These are phyloP conservation scores for Eupelmus urozonus DNA, from an alignment of 2,888 invertebrate genomes.

Conservation along the genomic window DNA sequence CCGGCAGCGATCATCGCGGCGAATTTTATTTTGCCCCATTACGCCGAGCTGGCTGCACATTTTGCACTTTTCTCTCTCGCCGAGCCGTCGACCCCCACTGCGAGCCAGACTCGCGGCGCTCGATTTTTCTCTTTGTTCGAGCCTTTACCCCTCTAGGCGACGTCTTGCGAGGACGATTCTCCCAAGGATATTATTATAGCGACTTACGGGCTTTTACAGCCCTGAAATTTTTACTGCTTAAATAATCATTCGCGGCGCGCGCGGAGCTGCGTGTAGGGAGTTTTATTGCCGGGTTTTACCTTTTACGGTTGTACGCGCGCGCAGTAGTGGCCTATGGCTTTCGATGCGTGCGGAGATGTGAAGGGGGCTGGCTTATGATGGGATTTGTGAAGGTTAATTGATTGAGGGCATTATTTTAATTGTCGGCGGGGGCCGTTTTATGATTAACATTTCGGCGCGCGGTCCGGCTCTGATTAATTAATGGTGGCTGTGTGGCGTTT, in stretches of 20 bases:
- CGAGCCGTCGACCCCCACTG: constrained; percentile 27
- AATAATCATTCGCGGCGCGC: constrained; percentile 5
- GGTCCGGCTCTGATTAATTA: too few relatives aligned
- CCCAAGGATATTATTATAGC: constrained; percentile 27
- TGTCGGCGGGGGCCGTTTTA: too few relatives aligned
- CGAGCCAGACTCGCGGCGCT: constrained; percentile 45
- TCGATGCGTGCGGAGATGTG: too few relatives aligned
- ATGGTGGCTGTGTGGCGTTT: too few relatives aligned
- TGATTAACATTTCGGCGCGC: too few relatives aligned
- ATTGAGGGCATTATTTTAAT: too few relatives aligned
- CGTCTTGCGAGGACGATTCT: neutral
- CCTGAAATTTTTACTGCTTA: constrained; percentile 22
- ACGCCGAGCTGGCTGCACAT: constrained; percentile 71
- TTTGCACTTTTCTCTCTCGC: constrained; percentile 71
- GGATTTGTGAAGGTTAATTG: too few relatives aligned
- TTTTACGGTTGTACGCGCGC: too few relatives aligned
- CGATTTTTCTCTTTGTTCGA: constrained; percentile 57
- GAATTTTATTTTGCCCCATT: constrained; percentile 67
- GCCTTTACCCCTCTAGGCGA: constrained; percentile 11
- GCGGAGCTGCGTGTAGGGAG: too few relatives aligned
- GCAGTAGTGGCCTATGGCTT: too few relatives aligned
- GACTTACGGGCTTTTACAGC: constrained; percentile 5
- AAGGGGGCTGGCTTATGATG: too few relatives aligned
- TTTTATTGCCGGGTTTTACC: too few relatives aligned
- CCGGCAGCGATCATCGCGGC: constrained; percentile 50